These are phyloP conservation scores for Oscheius sp. DNA, from an alignment of 2,888 invertebrate species.

Conservation along the genomic window DNA sequence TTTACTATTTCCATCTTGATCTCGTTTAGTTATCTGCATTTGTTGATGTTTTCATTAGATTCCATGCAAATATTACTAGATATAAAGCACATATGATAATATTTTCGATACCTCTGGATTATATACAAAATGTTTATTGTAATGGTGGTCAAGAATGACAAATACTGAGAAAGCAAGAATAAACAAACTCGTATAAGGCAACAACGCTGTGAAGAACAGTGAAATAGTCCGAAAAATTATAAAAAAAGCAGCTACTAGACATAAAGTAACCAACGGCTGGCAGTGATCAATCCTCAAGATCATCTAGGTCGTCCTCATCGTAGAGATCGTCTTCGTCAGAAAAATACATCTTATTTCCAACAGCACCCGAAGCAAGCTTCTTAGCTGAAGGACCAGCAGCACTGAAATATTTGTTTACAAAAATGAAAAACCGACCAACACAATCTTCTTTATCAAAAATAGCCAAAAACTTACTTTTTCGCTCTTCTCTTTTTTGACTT, in stretches of 20 bases:
- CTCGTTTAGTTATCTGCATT: no score
- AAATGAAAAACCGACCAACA: no score
- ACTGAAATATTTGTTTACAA: not conserved
- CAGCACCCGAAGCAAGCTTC: slow-evolving; percentile 31
- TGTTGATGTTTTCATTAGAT: no score
- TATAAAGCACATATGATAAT: not conserved
- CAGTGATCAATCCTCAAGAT: slow-evolving; percentile 23
- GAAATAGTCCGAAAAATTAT: not conserved
- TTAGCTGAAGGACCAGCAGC: slow-evolving; percentile 8
- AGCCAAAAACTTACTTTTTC: not conserved
- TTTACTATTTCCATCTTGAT: no score
- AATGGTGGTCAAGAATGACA: slow-evolving; percentile 11
- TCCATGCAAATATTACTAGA: not conserved
- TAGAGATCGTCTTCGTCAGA: slow-evolving; percentile 59
- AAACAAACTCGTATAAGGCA: slow-evolving; percentile 26
- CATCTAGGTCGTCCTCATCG: slow-evolving; percentile 36
- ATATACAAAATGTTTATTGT: not conserved
- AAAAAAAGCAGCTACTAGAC: slow-evolving; percentile 10
- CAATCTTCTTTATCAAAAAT: no score
- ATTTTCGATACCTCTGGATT: not conserved
- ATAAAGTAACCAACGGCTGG: not conserved
- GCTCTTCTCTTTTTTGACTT: slow-evolving; percentile 27
- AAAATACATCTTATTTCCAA: slow-evolving; percentile 59
- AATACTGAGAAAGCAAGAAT: slow-evolving; percentile 18
- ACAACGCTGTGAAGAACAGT: slow-evolving; percentile 11